phyloP scores from a whole-genome alignment of 2,888 invertebrate species.

The Lithophane leautieri region DNA sequence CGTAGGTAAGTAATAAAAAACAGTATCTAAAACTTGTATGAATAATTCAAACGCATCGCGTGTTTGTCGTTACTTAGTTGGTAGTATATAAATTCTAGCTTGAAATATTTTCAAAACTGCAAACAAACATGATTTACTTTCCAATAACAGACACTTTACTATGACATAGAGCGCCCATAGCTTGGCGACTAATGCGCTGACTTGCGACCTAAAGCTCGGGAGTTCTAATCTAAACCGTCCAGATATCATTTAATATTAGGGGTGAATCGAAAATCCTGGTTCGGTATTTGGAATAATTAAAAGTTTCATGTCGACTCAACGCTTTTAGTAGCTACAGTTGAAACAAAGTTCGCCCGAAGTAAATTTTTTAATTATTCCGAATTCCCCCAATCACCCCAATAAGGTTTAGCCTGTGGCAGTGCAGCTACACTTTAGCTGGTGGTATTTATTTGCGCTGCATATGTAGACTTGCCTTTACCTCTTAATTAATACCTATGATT shows the following conservation, averaged over 20 bases:
- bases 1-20: constrained; percentile 63
- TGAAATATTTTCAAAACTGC: constrained; percentile 73
- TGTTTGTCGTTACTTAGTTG: constrained; percentile 70
- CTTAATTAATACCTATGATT: background rate
- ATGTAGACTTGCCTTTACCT: background rate
- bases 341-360: background rate
- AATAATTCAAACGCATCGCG: constrained; percentile 77
- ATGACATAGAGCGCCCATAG: constrained; percentile 46
- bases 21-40: constrained; percentile 71
- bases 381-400: background rate
- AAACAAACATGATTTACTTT: constrained; percentile 71
- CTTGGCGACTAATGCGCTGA: constrained; percentile 40
- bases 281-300: constrained; percentile 8
- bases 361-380: constrained; percentile 17
- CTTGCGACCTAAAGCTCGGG: constrained; percentile 27
- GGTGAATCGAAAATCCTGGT: background rate
- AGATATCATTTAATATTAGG: constrained; percentile 9
- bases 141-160: constrained; percentile 66
- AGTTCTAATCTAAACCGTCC: constrained; percentile 35
- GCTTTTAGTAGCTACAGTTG: background rate
- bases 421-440: background rate
- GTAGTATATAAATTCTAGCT: constrained; percentile 67
- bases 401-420: background rate
- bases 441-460: background rate
- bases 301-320: constrained; percentile 10